Evolutionary conservation across 2,888 invertebrate genomes (phyloP), one percentile per base, ranked within the genome.

Genomic region (Melipona bicolor): DNA sequence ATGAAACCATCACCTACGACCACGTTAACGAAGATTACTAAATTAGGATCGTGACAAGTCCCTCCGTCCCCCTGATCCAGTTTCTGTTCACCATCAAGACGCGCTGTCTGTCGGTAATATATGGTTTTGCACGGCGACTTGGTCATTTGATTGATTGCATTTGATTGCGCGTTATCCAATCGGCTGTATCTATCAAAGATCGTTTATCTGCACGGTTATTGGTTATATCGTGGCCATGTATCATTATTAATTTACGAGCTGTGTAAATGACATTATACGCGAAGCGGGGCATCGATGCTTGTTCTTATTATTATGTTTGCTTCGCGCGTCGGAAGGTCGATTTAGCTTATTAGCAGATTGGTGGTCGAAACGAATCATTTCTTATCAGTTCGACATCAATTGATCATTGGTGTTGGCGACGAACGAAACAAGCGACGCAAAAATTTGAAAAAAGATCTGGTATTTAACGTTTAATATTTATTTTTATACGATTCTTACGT

Each of bases 131-230:
- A 83, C 56, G 78, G 70, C 56, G 67, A 83, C 84, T 83, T 79
- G 83, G 78, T 73, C 72, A 62, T 85, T 83, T 85, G 83, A 85
- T 85, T 77, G 85, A 85, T 85, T 79, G 79, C 83, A 70, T 84
- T 79, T 79, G 84, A 84, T 84, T 79, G 83, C 79, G 79, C 74
- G 74, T 77, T 83, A 79, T 83, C 73, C 83, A 71, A 83, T 81
- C 75, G 65, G 73, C 69, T 70, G 78, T 78, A 84, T 79, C 79
- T 65, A 84, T 85, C 85, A 65, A 72, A 84, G 85, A 84, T 85
- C 84, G 78, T 70, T 85, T 80, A 85, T 81, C 85, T n/a, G 17
- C 54, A 19, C 62, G 74, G 54, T 75, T 78, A 79, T 83, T 79
- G 64, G 72, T 76, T 76, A 67, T 68, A 76, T 75, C 54, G 36